Evolutionary conservation across 1,140 invertebrate species (phyloP).

Genomic region (Papilio glaucus): DNA sequence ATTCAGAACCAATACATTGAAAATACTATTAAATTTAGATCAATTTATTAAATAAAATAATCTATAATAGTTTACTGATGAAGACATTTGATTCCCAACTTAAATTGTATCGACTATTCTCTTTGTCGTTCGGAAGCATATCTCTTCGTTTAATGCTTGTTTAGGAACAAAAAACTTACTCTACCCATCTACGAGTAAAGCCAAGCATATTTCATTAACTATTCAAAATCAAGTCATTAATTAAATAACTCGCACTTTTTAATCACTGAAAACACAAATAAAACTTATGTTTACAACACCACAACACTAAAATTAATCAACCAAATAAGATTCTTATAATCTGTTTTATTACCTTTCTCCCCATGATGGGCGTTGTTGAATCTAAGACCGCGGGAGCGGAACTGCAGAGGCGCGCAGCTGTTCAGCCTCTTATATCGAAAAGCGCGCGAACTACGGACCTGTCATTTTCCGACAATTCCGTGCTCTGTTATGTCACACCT

Average conservation of each 20-base stretch:
- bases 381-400: slow-evolving; percentile 58
- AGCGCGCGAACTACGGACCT: slow-evolving; percentile 44
- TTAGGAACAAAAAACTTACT: too few species aligned
- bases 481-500: slow-evolving; percentile 57
- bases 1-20: too few species aligned
- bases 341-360: slow-evolving; percentile 66
- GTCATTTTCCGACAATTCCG: slow-evolving; percentile 53
- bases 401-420: slow-evolving; percentile 64
- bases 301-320: slow-evolving; percentile 10
- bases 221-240: too few species aligned
- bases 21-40: too few species aligned
- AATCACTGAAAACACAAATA: slow-evolving; percentile 23
- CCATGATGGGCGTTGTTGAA: slow-evolving; percentile 61
- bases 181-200: too few species aligned
- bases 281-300: neutral
- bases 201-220: too few species aligned
- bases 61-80: too few species aligned
- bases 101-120: too few species aligned
- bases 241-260: neutral
- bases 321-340: slow-evolving; percentile 34
- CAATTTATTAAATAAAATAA: too few species aligned
- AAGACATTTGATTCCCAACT: too few species aligned
- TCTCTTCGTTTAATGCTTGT: too few species aligned
- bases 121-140: too few species aligned
- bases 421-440: slow-evolving; percentile 65